phyloP scores from a whole-genome alignment of 1,140 invertebrate genomes.

The Lepidotrigona ventralis region DNA sequence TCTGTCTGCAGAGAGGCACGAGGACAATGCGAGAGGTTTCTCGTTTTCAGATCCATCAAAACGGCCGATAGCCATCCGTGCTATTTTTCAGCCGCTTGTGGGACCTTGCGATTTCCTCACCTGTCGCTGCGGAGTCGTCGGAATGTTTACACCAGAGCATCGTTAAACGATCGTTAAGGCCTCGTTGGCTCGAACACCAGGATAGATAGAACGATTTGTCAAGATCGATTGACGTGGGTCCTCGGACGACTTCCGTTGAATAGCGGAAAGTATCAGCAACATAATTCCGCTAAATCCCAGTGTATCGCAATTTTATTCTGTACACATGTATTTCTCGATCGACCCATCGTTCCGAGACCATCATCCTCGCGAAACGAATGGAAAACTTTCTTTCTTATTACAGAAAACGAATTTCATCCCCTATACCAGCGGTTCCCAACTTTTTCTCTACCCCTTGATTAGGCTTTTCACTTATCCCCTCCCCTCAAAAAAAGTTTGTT shows the following conservation, averaged over 20 bases:
- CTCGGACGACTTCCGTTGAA: slow-evolving; percentile 40
- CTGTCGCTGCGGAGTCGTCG: slow-evolving; percentile 19
- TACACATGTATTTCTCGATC: no score
- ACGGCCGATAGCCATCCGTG: slow-evolving; percentile 11
- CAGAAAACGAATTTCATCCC: not conserved
- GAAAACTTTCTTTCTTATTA: not conserved
- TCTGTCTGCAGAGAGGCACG: not conserved
- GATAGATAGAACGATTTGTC: slow-evolving; percentile 57
- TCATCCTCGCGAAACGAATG: no score
- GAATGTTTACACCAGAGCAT: slow-evolving; percentile 50
- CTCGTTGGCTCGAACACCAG: slow-evolving; percentile 40
- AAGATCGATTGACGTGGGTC: slow-evolving; percentile 48
- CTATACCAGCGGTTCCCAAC: not conserved
- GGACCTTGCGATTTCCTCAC: slow-evolving; percentile 34
- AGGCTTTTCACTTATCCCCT: no score
- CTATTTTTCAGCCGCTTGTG: slow-evolving; percentile 4
- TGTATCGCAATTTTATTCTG: not conserved
- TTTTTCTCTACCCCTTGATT: no score
- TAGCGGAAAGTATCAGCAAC: slow-evolving; percentile 37
- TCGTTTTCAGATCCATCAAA: slow-evolving; percentile 41
- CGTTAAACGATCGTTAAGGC: slow-evolving; percentile 63
- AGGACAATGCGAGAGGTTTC: slow-evolving; percentile 6
- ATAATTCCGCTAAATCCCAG: not conserved
- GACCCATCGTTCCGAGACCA: no score
- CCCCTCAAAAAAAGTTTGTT: no score